Conservation (phyloP, 2,113 vertebrate species). For the Addax nasomaculatus region DNA sequence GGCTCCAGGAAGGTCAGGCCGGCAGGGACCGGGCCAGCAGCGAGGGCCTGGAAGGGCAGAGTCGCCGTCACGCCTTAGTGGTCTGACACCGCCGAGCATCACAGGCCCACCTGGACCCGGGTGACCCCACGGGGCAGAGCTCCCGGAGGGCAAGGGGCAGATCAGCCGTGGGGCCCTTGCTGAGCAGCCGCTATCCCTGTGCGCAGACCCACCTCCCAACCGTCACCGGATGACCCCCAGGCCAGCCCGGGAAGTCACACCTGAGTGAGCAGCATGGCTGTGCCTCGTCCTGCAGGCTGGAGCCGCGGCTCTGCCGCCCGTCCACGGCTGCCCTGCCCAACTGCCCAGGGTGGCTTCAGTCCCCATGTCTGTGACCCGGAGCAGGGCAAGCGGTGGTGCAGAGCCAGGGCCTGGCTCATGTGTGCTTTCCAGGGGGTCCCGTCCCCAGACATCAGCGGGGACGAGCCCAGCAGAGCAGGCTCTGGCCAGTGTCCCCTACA, state of each 20-base stretch:
- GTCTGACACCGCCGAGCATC: accelerated
- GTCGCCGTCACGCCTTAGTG: accelerated
- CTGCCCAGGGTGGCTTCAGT: background rate
- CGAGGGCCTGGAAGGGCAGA: background rate
- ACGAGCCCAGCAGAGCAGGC: background rate
- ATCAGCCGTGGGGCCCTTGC: accelerated
- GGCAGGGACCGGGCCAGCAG: accelerated
- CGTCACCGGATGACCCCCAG: background rate
- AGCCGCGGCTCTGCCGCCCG: background rate
- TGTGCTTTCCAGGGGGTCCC: background rate
- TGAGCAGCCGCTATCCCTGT: background rate
- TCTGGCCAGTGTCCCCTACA: accelerated
- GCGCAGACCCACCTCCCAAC: background rate
- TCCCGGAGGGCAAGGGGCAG: background rate
- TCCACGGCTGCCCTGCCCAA: accelerated
- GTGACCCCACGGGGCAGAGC: background rate
- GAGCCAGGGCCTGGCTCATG: background rate
- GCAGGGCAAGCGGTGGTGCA: accelerated
- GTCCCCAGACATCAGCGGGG: background rate
- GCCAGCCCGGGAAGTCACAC: background rate
- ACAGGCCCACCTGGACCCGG: accelerated
- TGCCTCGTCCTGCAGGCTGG: background rate
- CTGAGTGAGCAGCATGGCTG: accelerated
- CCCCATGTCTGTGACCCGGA: background rate
- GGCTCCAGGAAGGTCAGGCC: background rate